These are phyloP conservation scores for Pollenia labialis DNA, from an alignment of 2,888 invertebrate genomes.

Conservation along the genomic window DNA sequence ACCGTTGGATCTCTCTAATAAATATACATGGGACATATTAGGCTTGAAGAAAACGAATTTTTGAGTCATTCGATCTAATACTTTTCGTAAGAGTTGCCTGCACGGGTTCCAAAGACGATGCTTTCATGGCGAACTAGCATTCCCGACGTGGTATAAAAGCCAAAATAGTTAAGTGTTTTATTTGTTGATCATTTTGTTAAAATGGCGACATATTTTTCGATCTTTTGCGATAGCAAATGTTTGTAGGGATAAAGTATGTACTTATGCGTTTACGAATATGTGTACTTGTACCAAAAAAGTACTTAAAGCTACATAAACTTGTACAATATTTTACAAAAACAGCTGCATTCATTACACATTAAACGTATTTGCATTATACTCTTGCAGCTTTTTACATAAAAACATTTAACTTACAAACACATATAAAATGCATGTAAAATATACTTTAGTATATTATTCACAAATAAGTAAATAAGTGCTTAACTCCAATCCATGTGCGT, in stretches of 20 bases:
- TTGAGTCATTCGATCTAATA: no score
- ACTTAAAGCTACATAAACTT: slow-evolving; percentile 43
- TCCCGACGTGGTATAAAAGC: no score
- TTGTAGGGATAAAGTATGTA: background rate
- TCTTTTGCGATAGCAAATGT: no score
- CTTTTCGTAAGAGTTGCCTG: no score
- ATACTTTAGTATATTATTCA: background rate
- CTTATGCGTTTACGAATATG: background rate
- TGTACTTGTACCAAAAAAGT: slow-evolving; percentile 9
- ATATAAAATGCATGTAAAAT: slow-evolving; percentile 38
- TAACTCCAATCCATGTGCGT: slow-evolving; percentile 25
- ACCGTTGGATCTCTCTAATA: no score
- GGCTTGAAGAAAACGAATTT: no score
- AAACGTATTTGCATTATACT: slow-evolving; percentile 57
- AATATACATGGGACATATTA: no score
- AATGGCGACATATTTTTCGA: no score
- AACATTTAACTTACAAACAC: background rate
- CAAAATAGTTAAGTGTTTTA: no score
- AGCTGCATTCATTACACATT: slow-evolving; percentile 49
- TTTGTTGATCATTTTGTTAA: no score
- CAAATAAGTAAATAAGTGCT: slow-evolving; percentile 20
- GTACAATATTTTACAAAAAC: slow-evolving; percentile 28
- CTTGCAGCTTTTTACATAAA: slow-evolving; percentile 61
- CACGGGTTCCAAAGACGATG: no score
- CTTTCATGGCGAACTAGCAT: no score